phyloP scores from a whole-genome alignment of 2,888 invertebrate genomes.

The Cephus runcator region DNA sequence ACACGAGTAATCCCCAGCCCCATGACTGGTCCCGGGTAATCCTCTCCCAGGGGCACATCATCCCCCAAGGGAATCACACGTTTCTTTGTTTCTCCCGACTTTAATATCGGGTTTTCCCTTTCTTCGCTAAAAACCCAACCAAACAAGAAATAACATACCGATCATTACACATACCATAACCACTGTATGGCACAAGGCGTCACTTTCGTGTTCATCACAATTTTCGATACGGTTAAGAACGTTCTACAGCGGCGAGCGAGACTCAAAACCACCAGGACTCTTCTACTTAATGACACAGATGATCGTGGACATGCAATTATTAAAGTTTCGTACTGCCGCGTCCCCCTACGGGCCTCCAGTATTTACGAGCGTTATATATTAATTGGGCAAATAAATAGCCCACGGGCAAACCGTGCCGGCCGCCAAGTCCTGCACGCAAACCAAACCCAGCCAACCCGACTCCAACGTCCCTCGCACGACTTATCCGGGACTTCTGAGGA shows the following conservation, averaged over 20 bases:
- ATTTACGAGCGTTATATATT: constrained; percentile 65
- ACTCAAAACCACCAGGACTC: neutral
- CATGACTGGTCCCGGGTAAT: constrained; percentile 52
- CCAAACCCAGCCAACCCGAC: neutral
- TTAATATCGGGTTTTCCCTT: constrained; percentile 43
- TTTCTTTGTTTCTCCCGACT: constrained; percentile 55
- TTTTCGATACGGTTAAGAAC: neutral
- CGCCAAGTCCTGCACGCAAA: constrained; percentile 5
- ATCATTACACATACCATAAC: neutral
- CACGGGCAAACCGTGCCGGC: constrained; percentile 25
- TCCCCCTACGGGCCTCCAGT: constrained; percentile 40
- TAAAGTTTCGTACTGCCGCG: constrained; percentile 36
- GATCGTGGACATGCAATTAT: constrained; percentile 57
- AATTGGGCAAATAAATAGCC: constrained; percentile 63
- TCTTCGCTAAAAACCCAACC: constrained; percentile 9
- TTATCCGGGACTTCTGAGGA: constrained; percentile 7
- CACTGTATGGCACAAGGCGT: neutral
- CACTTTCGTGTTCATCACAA: neutral
- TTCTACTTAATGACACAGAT: constrained; percentile 49
- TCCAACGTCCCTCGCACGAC: neutral
- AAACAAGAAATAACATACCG: neutral
- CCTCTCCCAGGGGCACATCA: constrained; percentile 54
- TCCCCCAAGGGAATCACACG: constrained; percentile 29
- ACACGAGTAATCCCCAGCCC: constrained; percentile 59
- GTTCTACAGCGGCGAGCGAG: neutral